A percentile compares a stretch with the other conserved stretches of the same genome.
Conservation (phyloP, 2,797 vertebrate species). For the Acrossocheilus fasciatus region DNA sequence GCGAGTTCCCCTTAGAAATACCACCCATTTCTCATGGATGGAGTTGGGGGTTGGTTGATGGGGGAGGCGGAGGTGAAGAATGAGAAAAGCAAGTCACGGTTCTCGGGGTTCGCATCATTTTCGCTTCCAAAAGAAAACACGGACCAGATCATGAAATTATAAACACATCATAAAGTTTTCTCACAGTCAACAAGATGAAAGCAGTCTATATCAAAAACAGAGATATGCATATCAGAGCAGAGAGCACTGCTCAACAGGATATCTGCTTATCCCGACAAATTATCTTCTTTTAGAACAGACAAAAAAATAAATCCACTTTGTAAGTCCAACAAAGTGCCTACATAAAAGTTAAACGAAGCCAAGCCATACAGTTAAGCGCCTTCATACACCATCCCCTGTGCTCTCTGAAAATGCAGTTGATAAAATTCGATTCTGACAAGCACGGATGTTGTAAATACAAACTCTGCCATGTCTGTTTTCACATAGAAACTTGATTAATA, state of each 20-base stretch:
- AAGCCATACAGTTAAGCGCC: background rate
- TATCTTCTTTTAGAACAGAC: background rate
- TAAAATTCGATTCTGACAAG: constrained; percentile 25
- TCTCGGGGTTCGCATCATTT: constrained; percentile 58
- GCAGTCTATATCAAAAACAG: background rate
- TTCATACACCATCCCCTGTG: background rate
- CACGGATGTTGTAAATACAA: constrained; percentile 50
- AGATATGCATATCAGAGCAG: background rate
- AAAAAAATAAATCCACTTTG: constrained; percentile 4
- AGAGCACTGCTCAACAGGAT: constrained; percentile 2
- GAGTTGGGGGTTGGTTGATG: constrained; percentile 79
- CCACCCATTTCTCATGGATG: constrained; percentile 77
- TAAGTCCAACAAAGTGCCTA: background rate
- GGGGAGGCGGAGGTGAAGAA: constrained; percentile 68
- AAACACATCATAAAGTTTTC: constrained; percentile 10
- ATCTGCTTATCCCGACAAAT: constrained; percentile 14
- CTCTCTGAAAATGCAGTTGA: background rate
- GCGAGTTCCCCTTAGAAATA: constrained; percentile 79
- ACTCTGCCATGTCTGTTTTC: constrained; percentile 14
- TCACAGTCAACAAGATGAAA: background rate
- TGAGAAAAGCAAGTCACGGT: constrained; percentile 79
- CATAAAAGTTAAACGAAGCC: background rate
- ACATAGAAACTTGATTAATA: constrained; percentile 23
- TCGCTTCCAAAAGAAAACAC: constrained; percentile 51
- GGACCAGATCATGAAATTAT: constrained; percentile 10